Percentiles rank a stretch among this genome's conserved stretches.
These are phyloP conservation scores for Isotomurus palustris DNA, from an alignment of 2,888 invertebrate genomes.

Conservation along the genomic window DNA sequence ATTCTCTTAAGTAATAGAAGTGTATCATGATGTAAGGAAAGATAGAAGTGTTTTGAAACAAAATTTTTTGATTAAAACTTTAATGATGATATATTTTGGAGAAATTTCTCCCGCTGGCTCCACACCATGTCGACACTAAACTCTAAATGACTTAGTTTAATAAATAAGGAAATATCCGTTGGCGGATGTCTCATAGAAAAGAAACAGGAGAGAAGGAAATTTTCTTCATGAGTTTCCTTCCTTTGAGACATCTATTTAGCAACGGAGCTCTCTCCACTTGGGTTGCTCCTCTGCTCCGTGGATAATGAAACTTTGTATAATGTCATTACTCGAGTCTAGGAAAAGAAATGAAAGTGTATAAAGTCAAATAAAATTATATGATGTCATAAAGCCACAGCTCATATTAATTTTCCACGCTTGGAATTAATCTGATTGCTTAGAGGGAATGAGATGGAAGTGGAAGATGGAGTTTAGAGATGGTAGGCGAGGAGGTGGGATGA, in stretches of 20 bases:
- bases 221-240: too few species aligned
- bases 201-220: too few species aligned
- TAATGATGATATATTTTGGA: constrained; percentile 45
- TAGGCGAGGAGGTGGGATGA: not conserved
- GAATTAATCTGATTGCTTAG: constrained; percentile 43
- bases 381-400: constrained; percentile 40
- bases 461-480: not conserved
- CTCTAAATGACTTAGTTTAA: not conserved
- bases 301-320: too few species aligned
- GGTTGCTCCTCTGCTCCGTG: too few species aligned
- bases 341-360: not conserved
- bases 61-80: constrained; percentile 45
- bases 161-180: constrained; percentile 16
- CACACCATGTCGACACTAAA: not conserved
- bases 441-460: constrained; percentile 8
- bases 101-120: constrained; percentile 24
- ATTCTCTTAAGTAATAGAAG: constrained; percentile 10
- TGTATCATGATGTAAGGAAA: constrained; percentile 7
- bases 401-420: constrained; percentile 44
- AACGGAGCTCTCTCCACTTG: too few species aligned
- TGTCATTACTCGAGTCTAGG: not conserved
- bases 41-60: constrained; percentile 5
- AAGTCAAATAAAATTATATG: constrained; percentile 18
- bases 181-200: too few species aligned
- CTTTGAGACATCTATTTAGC: too few species aligned